phyloP scores from a whole-genome alignment of 1,140 invertebrate species.

The Lordiphosa clarofinis region DNA sequence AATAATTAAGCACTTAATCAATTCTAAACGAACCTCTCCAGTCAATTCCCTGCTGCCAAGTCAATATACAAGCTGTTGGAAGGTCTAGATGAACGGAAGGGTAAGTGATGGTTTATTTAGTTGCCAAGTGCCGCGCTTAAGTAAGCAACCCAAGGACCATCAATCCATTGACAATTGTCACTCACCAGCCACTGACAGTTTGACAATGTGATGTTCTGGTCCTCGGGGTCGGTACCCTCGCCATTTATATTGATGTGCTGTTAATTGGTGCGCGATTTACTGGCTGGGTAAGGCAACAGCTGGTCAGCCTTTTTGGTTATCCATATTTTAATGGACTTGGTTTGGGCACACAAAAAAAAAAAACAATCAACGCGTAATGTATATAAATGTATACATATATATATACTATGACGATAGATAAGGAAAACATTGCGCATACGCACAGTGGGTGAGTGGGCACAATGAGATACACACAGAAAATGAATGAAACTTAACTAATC shows the following conservation, averaged over 20 bases:
- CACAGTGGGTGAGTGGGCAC: constrained; percentile 21
- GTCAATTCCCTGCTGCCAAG: not conserved
- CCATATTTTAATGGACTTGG: constrained; percentile 38
- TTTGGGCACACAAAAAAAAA: constrained; percentile 10
- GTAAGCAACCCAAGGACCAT: constrained; percentile 42
- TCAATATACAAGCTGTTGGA: constrained; percentile 14
- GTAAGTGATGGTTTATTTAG: constrained; percentile 40
- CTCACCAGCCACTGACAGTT: constrained; percentile 46
- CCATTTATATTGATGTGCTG: constrained; percentile 61
- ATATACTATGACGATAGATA: constrained; percentile 21
- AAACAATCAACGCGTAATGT: constrained; percentile 3
- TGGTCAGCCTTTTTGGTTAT: constrained; percentile 23
- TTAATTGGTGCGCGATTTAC: constrained; percentile 66
- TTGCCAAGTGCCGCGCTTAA: constrained; percentile 48
- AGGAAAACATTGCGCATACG: constrained; percentile 51
- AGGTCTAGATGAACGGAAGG: not conserved
- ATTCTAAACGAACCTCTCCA: constrained; percentile 40
- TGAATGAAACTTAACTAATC: constrained; percentile 43
- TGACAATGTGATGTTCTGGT: constrained; percentile 31
- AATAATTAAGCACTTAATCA: constrained; percentile 9
- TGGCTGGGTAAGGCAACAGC: constrained; percentile 58
- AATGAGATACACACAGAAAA: constrained; percentile 25
- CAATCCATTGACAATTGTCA: constrained; percentile 59
- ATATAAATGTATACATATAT: not conserved
- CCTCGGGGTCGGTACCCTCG: not conserved